Conservation (phyloP, 2,113 vertebrate genomes). For the Crypturellus undulatus region DNA sequence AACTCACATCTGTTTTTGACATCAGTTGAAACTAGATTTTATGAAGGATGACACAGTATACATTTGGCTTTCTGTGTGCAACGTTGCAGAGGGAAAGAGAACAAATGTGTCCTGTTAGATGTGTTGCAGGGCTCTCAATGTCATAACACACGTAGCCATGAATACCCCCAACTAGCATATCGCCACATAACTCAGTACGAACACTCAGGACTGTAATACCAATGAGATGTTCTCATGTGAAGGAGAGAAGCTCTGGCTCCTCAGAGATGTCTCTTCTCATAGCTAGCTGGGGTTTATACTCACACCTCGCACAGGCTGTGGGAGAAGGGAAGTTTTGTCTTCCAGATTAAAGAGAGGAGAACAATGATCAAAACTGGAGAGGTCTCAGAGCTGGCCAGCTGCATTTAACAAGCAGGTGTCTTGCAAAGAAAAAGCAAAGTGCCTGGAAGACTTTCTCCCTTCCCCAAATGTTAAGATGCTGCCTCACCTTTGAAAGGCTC, state of each 20-base stretch:
- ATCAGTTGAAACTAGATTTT: not conserved
- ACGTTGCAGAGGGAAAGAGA: not conserved
- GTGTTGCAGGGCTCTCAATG: not conserved
- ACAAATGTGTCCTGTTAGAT: accelerated
- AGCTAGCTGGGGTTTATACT: not conserved
- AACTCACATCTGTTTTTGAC: not conserved
- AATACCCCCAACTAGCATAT: not conserved
- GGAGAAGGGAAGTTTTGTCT: not conserved
- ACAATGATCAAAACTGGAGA: not conserved
- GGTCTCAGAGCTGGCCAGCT: not conserved
- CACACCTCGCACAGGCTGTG: not conserved
- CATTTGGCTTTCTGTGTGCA: not conserved
- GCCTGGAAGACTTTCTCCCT: not conserved
- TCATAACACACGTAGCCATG: not conserved
- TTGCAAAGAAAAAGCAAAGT: not conserved
- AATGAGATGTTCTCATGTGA: not conserved
- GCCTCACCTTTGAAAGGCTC: not conserved
- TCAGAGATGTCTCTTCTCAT: not conserved
- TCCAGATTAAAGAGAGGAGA: not conserved
- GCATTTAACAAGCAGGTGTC: not conserved
- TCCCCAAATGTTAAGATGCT: not conserved
- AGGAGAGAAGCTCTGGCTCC: not conserved
- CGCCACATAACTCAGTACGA: not conserved
- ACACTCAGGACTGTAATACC: not conserved
- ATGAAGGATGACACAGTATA: accelerated